A percentile compares a stretch with the other conserved stretches of the same genome.
Conservation (phyloP, 1,140 invertebrate genomes). For the Plodia interpunctella region DNA sequence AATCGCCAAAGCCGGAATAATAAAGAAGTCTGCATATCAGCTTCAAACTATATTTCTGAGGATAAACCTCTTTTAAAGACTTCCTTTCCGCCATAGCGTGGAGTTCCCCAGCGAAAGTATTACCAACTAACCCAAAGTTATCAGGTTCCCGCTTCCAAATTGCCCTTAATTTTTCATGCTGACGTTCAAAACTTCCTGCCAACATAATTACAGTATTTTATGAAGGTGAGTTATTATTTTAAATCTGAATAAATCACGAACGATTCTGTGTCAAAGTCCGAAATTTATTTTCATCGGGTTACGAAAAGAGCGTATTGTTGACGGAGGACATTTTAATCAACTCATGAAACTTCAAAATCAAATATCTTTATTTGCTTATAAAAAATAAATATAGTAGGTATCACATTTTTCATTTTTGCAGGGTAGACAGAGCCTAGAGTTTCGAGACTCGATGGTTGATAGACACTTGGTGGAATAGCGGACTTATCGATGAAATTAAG, state of each 20-base stretch:
- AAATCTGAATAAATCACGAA: conserved; percentile 3
- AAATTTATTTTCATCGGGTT: not conserved
- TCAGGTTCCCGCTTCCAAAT: not conserved
- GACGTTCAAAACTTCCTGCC: not conserved
- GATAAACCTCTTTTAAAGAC: conserved; percentile 19
- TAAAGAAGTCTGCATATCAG: conserved; percentile 32
- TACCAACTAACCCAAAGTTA: not conserved
- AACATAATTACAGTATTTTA: not conserved
- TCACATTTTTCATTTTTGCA: too few relatives aligned
- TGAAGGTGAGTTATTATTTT: not conserved
- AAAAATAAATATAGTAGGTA: too few relatives aligned
- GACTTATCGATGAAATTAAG: too few relatives aligned
- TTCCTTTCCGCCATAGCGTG: not conserved
- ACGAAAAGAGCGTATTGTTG: not conserved
- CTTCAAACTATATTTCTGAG: conserved; percentile 39
- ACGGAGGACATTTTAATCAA: too few relatives aligned
- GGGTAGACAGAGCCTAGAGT: too few relatives aligned
- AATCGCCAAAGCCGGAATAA: conserved; percentile 36
- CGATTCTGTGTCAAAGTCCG: not conserved
- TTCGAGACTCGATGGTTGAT: too few relatives aligned
- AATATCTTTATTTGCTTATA: too few relatives aligned
- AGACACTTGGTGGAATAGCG: too few relatives aligned
- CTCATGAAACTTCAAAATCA: too few relatives aligned
- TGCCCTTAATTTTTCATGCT: conserved; percentile 4
- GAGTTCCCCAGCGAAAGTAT: not conserved